Conservation (phyloP, 2,888 invertebrate genomes). For the Ectemnius lituratus region DNA sequence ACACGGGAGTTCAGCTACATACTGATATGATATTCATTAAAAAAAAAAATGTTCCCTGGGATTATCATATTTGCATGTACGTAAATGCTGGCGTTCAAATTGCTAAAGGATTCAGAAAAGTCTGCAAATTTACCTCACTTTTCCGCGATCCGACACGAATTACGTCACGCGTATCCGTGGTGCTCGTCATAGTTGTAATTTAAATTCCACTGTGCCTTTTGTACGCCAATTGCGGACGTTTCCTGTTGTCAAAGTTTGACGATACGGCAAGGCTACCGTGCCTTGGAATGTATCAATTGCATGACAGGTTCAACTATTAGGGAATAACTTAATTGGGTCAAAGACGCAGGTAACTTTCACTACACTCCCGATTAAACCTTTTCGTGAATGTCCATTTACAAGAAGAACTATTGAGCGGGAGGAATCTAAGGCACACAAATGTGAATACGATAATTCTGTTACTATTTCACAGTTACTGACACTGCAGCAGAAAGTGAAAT, state of each 20-base stretch:
- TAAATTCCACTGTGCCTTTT: constrained; percentile 26
- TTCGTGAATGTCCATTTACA: neutral
- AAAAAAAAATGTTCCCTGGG: neutral
- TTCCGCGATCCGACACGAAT: constrained; percentile 90
- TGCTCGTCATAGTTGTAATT: constrained; percentile 52
- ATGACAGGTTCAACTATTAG: constrained; percentile 22
- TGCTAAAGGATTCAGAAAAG: constrained; percentile 6
- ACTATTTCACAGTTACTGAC: constrained; percentile 75
- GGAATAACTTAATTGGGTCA: constrained; percentile 58
- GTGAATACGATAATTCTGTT: constrained; percentile 1
- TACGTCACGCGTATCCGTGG: constrained; percentile 70
- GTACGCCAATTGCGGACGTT: constrained; percentile 5
- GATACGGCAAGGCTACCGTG: constrained; percentile 20
- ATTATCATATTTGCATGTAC: too few species aligned
- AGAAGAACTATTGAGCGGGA: constrained; percentile 8
- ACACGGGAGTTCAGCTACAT: neutral
- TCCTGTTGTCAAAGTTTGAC: constrained; percentile 19
- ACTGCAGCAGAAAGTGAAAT: constrained; percentile 77
- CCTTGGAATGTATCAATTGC: constrained; percentile 58
- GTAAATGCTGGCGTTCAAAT: neutral
- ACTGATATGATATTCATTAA: neutral
- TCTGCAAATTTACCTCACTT: constrained; percentile 84
- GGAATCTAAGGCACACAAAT: neutral
- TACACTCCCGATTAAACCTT: constrained; percentile 26
- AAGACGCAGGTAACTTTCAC: constrained; percentile 65